Conservation (phyloP, 2,113 vertebrate genomes). For the Scomber colias region DNA sequence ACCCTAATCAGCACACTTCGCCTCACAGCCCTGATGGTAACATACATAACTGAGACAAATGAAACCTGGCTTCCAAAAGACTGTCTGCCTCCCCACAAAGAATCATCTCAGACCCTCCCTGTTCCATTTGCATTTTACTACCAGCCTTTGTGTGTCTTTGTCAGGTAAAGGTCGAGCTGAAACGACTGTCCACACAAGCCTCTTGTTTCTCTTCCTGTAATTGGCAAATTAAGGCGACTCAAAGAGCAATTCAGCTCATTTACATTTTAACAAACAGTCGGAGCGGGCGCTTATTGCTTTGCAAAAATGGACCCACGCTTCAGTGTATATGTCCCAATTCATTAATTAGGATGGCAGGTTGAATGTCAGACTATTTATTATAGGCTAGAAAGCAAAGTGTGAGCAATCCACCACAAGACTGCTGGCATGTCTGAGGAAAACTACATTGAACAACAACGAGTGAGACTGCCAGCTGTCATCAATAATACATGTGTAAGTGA, state of each 20-base stretch:
- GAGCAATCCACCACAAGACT: conserved; percentile 10
- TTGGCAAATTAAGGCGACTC: conserved; percentile 19
- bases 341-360: conserved; percentile 26
- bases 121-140: conserved; percentile 27
- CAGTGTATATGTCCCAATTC: conserved; percentile 6
- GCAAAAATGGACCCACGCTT: not conserved
- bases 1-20: conserved; percentile 41
- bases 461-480: conserved; percentile 24
- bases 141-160: not conserved
- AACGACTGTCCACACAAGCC: not conserved
- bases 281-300: not conserved
- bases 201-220: conserved; percentile 23
- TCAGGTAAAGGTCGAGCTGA: conserved; percentile 15
- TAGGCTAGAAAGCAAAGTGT: not conserved
- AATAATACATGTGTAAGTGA: conserved; percentile 49
- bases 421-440: conserved; percentile 9
- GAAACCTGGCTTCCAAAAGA: conserved; percentile 41
- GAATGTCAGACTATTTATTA: conserved; percentile 38
- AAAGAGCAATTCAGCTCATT: conserved; percentile 21
- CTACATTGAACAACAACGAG: conserved; percentile 17
- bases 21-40: conserved; percentile 9
- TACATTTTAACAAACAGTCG: conserved; percentile 37
- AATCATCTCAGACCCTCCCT: not conserved
- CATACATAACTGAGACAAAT: conserved; percentile 29
- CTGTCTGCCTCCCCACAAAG: conserved; percentile 38